Evolutionary conservation across 2,797 vertebrate species (phyloP), one percentile per base, ranked within the genome.

Genomic region (Trachops cirrhosus): DNA sequence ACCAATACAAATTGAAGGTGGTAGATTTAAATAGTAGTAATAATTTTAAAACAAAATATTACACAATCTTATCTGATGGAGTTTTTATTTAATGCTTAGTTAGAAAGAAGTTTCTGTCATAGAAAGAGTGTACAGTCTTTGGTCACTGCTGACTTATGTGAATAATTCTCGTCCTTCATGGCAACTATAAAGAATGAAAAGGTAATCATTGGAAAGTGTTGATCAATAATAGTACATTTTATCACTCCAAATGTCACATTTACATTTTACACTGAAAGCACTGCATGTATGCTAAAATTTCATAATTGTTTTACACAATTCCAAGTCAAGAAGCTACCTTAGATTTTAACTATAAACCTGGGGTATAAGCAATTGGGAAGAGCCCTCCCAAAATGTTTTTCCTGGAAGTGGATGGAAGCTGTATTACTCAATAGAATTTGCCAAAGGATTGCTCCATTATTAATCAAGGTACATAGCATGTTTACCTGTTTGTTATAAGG

Each of bases 261-360:
- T 15, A 91, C 12, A 75, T 71, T 73, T 71, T 64, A 77, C 12
- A 54, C 2, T 6, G 52, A 52, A 77, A 71, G 39, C 19, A 50
- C 8, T 54, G 11, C 32, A 77, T 21, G 7, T 21, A n/a, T 90
- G 75, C 67, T 84, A 37, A 83, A 78, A 83, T 37, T 48, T 19
- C 97, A 14, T 97, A 62, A 95, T 57, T 96, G 46, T 97, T 95
- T 46, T 96, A 52, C 89, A 99, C 98, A 97, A 98, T 98, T 97
- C 99, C 99, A 97, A 99, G 99, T 98, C 99, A 99, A 97, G 99
- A 99, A 26, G 98, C 98, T 97, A 98, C 99, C 86, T 98, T 99
- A 97, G 98, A 99, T 97, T 98, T 99, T 93, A 98, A 98, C 64
- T 99, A 99, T 98, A 99, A 99, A 97, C 98, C 98, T 98, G 98